Conservation (phyloP, 2,797 vertebrate species). For the Morelia viridis region DNA sequence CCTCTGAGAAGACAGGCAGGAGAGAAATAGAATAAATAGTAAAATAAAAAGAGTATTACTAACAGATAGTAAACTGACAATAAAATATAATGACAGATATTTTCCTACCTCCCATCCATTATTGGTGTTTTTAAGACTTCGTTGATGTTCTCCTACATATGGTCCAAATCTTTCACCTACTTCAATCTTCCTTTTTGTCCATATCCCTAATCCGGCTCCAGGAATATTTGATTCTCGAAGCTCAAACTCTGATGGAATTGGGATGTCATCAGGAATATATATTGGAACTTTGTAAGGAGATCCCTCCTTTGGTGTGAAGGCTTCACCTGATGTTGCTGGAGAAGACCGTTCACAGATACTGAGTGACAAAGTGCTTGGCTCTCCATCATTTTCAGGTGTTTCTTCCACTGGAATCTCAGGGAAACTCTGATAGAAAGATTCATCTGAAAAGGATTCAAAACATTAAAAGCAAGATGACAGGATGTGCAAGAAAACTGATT, state of each 20-base stretch:
- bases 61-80: constrained; percentile 13
- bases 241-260: constrained; percentile 89
- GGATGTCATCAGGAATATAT: constrained; percentile 83
- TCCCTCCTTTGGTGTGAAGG: constrained; percentile 79
- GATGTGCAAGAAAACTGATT: constrained; percentile 9
- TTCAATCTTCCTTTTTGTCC: constrained; percentile 88
- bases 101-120: constrained; percentile 93
- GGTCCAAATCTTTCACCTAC: constrained; percentile 90
- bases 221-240: constrained; percentile 85
- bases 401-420: constrained; percentile 82
- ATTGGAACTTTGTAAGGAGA: constrained; percentile 82
- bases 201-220: constrained; percentile 86
- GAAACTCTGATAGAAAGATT: constrained; percentile 82
- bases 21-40: background rate
- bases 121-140: constrained; percentile 78
- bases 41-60: background rate
- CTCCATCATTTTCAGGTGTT: constrained; percentile 77
- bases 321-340: constrained; percentile 82
- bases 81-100: constrained; percentile 22
- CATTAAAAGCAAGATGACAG: constrained; percentile 39
- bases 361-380: constrained; percentile 65
- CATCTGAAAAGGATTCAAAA: constrained; percentile 77
- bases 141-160: constrained; percentile 83
- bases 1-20: background rate
- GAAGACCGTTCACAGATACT: constrained; percentile 80